Conservation (phyloP, 1,140 invertebrate genomes). For the Monochamus saltuarius region DNA sequence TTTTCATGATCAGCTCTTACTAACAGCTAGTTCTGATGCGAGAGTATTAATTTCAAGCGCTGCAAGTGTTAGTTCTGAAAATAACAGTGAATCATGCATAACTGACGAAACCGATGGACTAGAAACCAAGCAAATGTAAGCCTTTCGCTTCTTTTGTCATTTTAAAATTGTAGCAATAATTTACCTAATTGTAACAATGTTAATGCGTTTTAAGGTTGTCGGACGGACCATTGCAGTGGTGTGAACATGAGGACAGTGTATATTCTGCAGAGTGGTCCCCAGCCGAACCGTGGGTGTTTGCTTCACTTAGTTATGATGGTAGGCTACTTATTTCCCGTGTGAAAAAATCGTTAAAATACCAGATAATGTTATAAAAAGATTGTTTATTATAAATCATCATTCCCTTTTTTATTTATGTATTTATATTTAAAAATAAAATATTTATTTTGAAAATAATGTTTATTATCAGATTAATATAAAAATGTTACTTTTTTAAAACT, state of each 20-base stretch:
- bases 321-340: conserved; percentile 90
- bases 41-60: conserved; percentile 85
- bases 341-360: conserved; percentile 89
- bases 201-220: conserved; percentile 58
- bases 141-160: neutral
- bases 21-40: conserved; percentile 93
- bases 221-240: conserved; percentile 84
- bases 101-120: conserved; percentile 33
- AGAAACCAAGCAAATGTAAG: conserved; percentile 47
- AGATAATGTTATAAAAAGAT: conserved; percentile 71
- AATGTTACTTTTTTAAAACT: too few relatives aligned
- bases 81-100: conserved; percentile 32
- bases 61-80: conserved; percentile 78
- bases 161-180: too few relatives aligned
- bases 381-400: conserved; percentile 48
- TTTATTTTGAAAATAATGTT: too few relatives aligned
- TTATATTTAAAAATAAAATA: too few relatives aligned
- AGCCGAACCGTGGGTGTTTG: conserved; percentile 97
- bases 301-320: conserved; percentile 95
- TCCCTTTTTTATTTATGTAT: neutral
- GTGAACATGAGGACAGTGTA: conserved; percentile 97
- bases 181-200: too few relatives aligned
- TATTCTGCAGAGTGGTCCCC: conserved; percentile 97
- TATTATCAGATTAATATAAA: too few relatives aligned
- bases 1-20: conserved; percentile 95